Base-by-base conservation (phyloP, 2,113 vertebrate species). In the Nothocercus julius region DNA sequence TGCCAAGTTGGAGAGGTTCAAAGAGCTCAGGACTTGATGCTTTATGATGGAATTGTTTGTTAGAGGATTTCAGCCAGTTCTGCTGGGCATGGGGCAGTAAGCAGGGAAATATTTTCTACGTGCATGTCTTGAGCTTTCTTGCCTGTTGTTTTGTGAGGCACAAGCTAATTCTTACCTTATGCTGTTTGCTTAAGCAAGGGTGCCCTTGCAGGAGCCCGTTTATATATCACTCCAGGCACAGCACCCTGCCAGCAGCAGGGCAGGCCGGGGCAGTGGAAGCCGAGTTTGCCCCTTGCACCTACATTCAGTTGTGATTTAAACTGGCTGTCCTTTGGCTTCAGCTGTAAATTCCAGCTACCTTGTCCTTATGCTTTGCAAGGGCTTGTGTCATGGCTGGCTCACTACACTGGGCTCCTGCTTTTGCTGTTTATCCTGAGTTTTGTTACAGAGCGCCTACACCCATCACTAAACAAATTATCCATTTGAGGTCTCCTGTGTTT, bases 341-440 rank as follows among this genome's bases (percentile, higher is more conserved):
- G 0, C 51, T 81, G 40, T 89, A 83, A 94, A 90, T 95, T 93
- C 59, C 66, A 45, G 63, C 54, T 61, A 18, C 9, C 21, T 73
- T 54, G 13, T 81, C 30, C 2, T 0, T 42, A 2, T 27, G 18
- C 53, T 82, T 82, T 78, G 38, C 11, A 54, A 6, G 44, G 56
- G 38, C 32, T 91, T 84, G 34, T 4, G 5, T 22, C 75, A 64
- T 28, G 1, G 1, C n/a, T 67, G 49, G 11, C 25, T 78, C n/a
- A 3, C 30, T 54, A 47, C 4, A 0, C 40, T 25, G 42, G 11
- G 3, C 14, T 63, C 8, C 8, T 70, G 8, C 34, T 63, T 16
- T n/a, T 78, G 34, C 11, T 77, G 8, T 13, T 89, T 3, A 2
- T 27, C 14, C 27, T 18, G 18, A 51, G 20, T 56, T 56, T 66